These are phyloP conservation scores for Drosophila helvetica DNA, from an alignment of 2,888 invertebrate genomes.

Conservation along the genomic window DNA sequence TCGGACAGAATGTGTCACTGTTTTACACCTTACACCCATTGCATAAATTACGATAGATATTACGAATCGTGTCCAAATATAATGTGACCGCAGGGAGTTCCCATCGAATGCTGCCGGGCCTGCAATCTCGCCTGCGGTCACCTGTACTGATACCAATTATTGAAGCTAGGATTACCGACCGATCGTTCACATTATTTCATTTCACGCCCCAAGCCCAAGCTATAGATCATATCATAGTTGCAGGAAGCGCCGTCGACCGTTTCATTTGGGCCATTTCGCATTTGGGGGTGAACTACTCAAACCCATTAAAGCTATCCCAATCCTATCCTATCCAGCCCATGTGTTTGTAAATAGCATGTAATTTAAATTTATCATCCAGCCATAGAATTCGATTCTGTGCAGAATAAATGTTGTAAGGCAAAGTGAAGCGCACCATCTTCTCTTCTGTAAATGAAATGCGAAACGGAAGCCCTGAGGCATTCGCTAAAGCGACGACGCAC, in stretches of 20 bases:
- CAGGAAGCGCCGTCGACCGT: no score
- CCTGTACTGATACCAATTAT: constrained; percentile 38
- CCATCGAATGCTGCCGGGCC: not conserved
- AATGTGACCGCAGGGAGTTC: not conserved
- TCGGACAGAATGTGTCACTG: not conserved
- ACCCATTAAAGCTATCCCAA: constrained; percentile 8
- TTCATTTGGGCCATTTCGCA: no score
- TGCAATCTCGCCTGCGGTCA: not conserved
- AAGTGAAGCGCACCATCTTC: constrained; percentile 4
- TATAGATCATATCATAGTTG: not conserved
- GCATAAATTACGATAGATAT: not conserved
- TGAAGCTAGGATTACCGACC: constrained; percentile 29
- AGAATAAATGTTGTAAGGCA: constrained; percentile 30
- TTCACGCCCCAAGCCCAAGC: constrained; percentile 8
- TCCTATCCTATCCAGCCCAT: not conserved
- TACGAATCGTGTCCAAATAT: constrained; percentile 27
- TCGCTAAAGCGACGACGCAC: constrained; percentile 14
- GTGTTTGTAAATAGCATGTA: constrained; percentile 33
- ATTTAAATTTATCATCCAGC: constrained; percentile 30
- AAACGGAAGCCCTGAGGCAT: constrained; percentile 32
- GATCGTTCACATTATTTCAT: constrained; percentile 4
- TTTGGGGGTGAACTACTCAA: not conserved
- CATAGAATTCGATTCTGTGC: constrained; percentile 43
- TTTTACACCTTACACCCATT: constrained; percentile 27
- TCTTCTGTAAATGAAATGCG: constrained; percentile 5